Percentiles rank a stretch among this genome's conserved stretches.
Evolutionary conservation across 2,113 vertebrate species (phyloP).

Genomic region (Microcebus jonahi): DNA sequence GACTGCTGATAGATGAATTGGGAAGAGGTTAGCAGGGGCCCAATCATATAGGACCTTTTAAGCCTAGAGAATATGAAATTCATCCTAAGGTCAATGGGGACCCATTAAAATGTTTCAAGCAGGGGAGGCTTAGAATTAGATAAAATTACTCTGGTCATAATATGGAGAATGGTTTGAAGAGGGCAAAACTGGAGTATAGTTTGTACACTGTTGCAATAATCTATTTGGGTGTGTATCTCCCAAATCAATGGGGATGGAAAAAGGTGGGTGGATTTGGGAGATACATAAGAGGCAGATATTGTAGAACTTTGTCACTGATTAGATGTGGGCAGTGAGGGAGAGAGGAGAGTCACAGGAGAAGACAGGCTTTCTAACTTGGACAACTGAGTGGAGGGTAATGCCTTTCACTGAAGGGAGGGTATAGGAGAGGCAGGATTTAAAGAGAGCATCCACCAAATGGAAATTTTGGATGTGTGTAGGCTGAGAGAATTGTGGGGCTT

Average conservation of each 20-base stretch:
- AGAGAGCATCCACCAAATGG: background rate
- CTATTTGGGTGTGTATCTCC: background rate
- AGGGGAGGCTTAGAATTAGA: background rate
- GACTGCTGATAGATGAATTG: background rate
- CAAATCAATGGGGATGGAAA: background rate
- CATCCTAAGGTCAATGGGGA: background rate
- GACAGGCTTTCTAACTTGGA: background rate
- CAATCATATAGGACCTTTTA: background rate
- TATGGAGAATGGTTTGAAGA: background rate
- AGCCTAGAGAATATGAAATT: background rate
- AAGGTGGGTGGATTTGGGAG: background rate
- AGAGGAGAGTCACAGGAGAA: background rate
- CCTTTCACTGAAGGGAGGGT: background rate
- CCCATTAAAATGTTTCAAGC: constrained; percentile 10
- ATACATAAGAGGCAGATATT: background rate
- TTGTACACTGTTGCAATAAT: background rate
- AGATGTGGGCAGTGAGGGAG: background rate
- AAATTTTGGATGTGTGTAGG: background rate
- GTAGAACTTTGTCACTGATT: background rate
- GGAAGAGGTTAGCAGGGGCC: background rate
- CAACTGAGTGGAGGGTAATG: background rate
- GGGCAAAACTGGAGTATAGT: background rate
- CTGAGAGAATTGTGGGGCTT: background rate
- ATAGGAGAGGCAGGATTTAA: background rate
- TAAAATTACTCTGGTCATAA: background rate